Percentiles rank a stretch among this genome's conserved stretches.
phyloP scores from a whole-genome alignment of 2,797 vertebrate genomes.

The Hippocampus kuda region DNA sequence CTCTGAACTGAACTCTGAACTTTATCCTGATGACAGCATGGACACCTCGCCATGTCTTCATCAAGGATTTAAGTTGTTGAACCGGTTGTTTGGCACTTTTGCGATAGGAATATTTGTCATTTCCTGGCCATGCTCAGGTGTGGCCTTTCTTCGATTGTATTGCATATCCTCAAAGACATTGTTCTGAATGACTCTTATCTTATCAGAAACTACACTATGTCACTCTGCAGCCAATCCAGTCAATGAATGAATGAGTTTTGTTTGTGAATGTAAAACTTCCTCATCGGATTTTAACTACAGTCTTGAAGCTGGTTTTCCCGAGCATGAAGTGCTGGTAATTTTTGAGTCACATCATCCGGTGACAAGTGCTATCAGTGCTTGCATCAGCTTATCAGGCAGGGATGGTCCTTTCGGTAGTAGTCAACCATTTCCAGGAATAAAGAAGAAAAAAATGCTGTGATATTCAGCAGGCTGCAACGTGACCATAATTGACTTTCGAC shows the following conservation, averaged over 20 bases:
- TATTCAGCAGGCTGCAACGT: background rate
- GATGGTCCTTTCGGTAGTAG: conserved; percentile 31
- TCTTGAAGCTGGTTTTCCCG: conserved; percentile 14
- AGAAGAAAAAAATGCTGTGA: conserved; percentile 6
- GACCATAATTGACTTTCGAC: background rate
- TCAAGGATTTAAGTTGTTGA: conserved; percentile 42
- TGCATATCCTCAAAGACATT: conserved; percentile 20
- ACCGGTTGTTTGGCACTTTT: conserved; percentile 52
- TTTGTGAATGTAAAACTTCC: conserved; percentile 38
- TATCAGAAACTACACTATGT: conserved; percentile 14
- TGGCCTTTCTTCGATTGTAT: conserved; percentile 52
- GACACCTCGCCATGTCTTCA: conserved; percentile 4
- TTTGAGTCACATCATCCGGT: conserved; percentile 48
- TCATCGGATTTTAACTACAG: conserved; percentile 21
- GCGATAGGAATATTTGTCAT: conserved; percentile 19
- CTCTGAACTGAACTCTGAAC: no score
- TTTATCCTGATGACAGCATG: background rate
- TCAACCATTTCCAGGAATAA: conserved; percentile 42
- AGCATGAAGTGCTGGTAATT: conserved; percentile 34
- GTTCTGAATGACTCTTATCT: conserved; percentile 27
- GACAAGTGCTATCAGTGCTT: conserved; percentile 34
- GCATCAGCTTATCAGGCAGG: conserved; percentile 25
- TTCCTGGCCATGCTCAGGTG: conserved; percentile 67
- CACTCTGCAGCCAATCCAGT: conserved; percentile 28
- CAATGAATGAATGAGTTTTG: conserved; percentile 2